Base-by-base conservation (phyloP, 2,797 vertebrate species). In the Perodicticus potto region DNA sequence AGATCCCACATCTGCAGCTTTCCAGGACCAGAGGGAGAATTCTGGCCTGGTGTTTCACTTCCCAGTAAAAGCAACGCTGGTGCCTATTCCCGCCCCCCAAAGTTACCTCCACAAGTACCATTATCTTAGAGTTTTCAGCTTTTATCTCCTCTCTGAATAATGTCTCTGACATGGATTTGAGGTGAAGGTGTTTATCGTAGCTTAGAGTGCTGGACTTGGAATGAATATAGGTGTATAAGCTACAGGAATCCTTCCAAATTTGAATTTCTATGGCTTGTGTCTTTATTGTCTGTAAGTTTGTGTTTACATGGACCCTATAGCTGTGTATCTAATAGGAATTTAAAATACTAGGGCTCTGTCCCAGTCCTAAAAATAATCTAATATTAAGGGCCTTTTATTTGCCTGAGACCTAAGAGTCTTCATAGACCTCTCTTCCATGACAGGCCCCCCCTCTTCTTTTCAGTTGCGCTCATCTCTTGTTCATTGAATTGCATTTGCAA, bases 131-230 rank as follows among this genome's bases (percentile, higher is more conserved):
- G 34, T 45, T 91, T 65, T 45, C 1, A 88, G 55, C 22, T 78
- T 37, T 53, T 91, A 23, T n/a, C 34, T 67, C 55, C 27, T 94
- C 80, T 95, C 91, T 69, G 57, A 96, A 67, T 82, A 88, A 49
- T 59, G 22, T 61, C 74, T 93, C 74, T 32, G 59, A 83, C 11
- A 19, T 57, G 32, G n/a, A 81, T 91, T 76, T 74, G 77, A 87
- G 55, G 25, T 67, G 63, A 95, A 97, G n/a, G 11, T 63, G 29
- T 92, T 93, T 59, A 72, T 40, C 85, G 49, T 65, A 11, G 70
- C 23, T 91, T 82, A 76, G 70, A 91, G 25, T 34, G 37, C 57
- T 78, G 11, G 55, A 34, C 63, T 91, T 74, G 59, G 72, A 84
- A 9, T 55, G 59, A 27, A 6, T 84, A 11, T 22, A 84, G 25